A percentile compares a stretch with the other conserved stretches of the same genome.
Evolutionary conservation across 2,113 vertebrate genomes (phyloP).

Genomic region (Dendropsophus ebraccatus): DNA sequence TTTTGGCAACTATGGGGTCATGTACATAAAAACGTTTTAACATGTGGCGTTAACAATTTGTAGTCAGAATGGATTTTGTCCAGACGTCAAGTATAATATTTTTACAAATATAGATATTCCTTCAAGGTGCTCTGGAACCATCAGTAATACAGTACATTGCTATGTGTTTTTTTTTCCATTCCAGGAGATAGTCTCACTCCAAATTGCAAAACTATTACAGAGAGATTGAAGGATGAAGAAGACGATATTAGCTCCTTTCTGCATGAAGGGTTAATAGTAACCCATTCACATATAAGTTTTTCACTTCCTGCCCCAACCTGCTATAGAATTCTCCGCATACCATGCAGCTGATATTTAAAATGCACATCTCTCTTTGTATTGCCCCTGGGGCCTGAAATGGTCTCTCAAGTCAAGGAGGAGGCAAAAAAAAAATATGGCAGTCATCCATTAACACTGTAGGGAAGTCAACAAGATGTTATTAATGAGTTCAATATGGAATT

Average conservation of each 20-base stretch:
- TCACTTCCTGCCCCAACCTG: conserved; percentile 23
- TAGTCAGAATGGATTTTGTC: no score
- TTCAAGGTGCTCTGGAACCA: no score
- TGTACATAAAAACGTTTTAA: no score
- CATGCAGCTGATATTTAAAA: conserved; percentile 28
- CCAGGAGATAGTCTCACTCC: neutral
- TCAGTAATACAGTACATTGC: no score
- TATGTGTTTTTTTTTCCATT: no score
- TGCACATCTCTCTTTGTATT: neutral
- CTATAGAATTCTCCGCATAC: conserved; percentile 50
- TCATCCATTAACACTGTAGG: neutral
- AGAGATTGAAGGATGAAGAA: neutral
- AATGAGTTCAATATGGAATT: neutral
- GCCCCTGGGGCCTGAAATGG: conserved; percentile 48
- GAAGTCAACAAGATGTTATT: neutral
- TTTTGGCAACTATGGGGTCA: no score
- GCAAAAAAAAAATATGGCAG: conserved; percentile 9
- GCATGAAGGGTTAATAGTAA: conserved; percentile 25
- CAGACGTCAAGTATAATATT: no score
- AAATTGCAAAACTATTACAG: neutral
- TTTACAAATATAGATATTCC: no score
- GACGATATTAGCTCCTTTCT: neutral
- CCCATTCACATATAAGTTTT: neutral
- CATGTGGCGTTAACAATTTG: no score
- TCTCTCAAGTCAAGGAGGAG: neutral